Evolutionary conservation across 2,797 vertebrate genomes (phyloP), one percentile per base, ranked within the genome.

Genomic region (Fundulus diaphanus): DNA sequence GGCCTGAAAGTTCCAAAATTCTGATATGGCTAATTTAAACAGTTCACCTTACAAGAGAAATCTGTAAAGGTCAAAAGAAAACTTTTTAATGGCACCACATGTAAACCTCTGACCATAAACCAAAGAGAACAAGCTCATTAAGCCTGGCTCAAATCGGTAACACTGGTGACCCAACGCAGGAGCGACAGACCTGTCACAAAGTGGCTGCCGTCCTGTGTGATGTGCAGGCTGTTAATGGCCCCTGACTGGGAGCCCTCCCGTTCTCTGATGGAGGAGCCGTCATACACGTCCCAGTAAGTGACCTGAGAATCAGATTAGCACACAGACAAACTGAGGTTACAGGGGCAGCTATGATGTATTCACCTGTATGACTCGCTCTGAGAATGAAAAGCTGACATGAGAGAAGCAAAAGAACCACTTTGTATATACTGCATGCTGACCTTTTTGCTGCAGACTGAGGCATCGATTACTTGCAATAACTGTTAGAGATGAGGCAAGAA

Each of bases 241-340:
- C 96, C 96, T 0, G 96, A 95, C 82, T 90, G 81, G 7, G 96
- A 96, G 29, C 92, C 97, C 71, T 96, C 96, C 68, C 97, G 70
- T 67, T 96, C 94, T 93, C 97, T 93, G 90, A 98, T 94, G 27
- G 89, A 84, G 0, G 95, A 90, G 20, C 96, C 96, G 1, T 97
- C 95, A 49, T 88, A 95, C 31, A 96, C 94, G 13, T 97, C 96
- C 97, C 97, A 97, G 94, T 97, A 98, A 22, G 88, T 90, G 35
- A 98, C 91, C 97, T 98, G 86, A 75, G 56, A 1, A 27, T 18
- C 44, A 71, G 33, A 18, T 12, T 40, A 67, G 9, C 72, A 72
- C 42, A 74, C 37, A 57, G 1, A 48, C 27, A 7, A 65, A 16
- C 0, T 8, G 0, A 66, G n/a, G 37, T 66, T 18, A 42, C 40